These are phyloP conservation scores for Aeoliscus strigatus DNA, from an alignment of 2,797 vertebrate genomes.

Conservation along the genomic window DNA sequence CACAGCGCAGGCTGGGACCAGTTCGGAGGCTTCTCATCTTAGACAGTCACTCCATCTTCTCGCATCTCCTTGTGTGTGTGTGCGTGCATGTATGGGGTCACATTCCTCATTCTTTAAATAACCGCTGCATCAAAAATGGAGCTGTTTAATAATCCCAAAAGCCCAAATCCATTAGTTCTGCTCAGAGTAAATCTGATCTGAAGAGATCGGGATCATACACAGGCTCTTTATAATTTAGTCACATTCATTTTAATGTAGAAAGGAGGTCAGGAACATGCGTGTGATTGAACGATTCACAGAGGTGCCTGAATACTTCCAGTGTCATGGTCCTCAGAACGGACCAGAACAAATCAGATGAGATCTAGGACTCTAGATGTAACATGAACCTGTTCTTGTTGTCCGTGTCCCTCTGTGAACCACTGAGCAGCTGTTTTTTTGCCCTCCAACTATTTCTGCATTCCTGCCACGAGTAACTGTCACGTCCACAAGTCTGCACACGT, in stretches of 20 bases:
- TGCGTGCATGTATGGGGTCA: not conserved
- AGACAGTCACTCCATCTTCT: slow-evolving; percentile 19
- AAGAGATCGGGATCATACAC: not conserved
- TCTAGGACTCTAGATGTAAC: slow-evolving; percentile 15
- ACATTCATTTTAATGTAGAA: no score
- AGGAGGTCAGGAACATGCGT: no score
- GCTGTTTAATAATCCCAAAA: no score
- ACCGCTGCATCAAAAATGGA: no score
- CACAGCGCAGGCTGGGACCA: no score
- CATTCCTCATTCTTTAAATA: no score
- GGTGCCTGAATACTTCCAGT: no score
- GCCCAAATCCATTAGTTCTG: not conserved
- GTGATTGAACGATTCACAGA: no score
- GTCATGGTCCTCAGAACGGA: no score
- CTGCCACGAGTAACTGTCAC: slow-evolving; percentile 24
- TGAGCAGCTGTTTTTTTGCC: slow-evolving; percentile 41
- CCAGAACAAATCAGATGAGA: no score
- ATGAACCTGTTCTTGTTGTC: slow-evolving; percentile 7
- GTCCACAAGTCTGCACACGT: no score
- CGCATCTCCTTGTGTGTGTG: slow-evolving; percentile 6
- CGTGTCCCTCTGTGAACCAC: slow-evolving; percentile 16
- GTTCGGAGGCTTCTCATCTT: slow-evolving; percentile 30
- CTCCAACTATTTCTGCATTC: slow-evolving; percentile 41
- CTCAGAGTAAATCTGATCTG: not conserved
- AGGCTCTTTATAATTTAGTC: no score